A percentile compares a stretch with the other conserved stretches of the same genome.
phyloP scores from a whole-genome alignment of 2,113 vertebrate genomes.

The Damaliscus lunatus region DNA sequence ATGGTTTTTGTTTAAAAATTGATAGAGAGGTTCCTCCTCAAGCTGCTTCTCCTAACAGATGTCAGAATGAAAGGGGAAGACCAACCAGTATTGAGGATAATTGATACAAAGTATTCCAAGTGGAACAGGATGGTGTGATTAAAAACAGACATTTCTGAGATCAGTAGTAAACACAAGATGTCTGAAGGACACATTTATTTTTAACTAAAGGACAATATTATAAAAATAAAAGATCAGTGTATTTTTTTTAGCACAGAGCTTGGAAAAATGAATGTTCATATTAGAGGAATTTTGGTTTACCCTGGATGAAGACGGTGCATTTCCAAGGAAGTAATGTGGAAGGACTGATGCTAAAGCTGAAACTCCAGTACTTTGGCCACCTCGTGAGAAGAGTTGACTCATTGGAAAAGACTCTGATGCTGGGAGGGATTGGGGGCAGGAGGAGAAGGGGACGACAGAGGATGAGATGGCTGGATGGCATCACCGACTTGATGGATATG shows the following conservation, averaged over 20 bases:
- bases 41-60: constrained; percentile 46
- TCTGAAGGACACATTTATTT: constrained; percentile 35
- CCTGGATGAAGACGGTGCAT: background rate
- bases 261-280: background rate
- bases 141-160: constrained; percentile 52
- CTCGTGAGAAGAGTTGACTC: too few species aligned
- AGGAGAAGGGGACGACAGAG: too few species aligned
- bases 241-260: background rate
- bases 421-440: too few species aligned
- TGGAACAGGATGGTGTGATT: background rate
- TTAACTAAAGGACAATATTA: constrained; percentile 5
- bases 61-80: constrained; percentile 51
- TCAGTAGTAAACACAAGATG: constrained; percentile 58
- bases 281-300: constrained; percentile 5
- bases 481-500: too few species aligned
- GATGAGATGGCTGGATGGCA: too few species aligned
- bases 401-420: too few species aligned
- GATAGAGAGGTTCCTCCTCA: background rate
- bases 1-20: constrained; percentile 3
- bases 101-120: constrained; percentile 46
- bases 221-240: constrained; percentile 4
- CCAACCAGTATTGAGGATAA: constrained; percentile 43
- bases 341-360: background rate
- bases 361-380: too few species aligned
- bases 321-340: background rate